phyloP scores from a whole-genome alignment of 2,888 invertebrate genomes.

The Ellobium chinense region DNA sequence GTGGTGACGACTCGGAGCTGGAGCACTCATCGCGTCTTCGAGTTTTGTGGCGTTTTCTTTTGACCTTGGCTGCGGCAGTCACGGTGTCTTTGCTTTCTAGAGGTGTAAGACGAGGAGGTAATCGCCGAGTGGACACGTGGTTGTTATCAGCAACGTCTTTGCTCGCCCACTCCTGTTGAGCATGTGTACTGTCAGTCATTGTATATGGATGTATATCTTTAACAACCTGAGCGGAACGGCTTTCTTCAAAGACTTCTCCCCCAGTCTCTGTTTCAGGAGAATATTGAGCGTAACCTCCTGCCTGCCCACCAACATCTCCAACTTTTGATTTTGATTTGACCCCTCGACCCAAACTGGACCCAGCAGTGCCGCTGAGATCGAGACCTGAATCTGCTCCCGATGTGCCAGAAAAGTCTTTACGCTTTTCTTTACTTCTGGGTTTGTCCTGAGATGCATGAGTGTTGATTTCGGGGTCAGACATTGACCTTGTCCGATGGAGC shows the following conservation, averaged over 20 bases:
- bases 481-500: conserved; percentile 51
- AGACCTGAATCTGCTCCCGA: conserved; percentile 66
- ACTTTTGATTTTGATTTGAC: neutral
- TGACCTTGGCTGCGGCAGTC: neutral
- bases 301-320: neutral
- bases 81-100: neutral
- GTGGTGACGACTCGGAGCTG: neutral
- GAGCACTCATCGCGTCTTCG: neutral
- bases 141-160: neutral
- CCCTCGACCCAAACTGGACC: conserved; percentile 4
- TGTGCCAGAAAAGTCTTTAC: conserved; percentile 44
- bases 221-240: no score
- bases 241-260: neutral
- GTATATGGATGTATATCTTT: neutral
- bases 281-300: neutral
- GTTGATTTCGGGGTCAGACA: conserved; percentile 62
- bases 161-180: neutral
- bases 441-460: neutral
- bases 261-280: neutral
- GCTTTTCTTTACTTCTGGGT: neutral
- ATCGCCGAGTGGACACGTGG: neutral
- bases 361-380: conserved; percentile 57
- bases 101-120: neutral
- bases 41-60: neutral
- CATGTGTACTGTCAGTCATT: neutral